Evolutionary conservation across 64 coral and sea anemone species (phyloP).

Genomic region (Pocillopora verrucosa): DNA sequence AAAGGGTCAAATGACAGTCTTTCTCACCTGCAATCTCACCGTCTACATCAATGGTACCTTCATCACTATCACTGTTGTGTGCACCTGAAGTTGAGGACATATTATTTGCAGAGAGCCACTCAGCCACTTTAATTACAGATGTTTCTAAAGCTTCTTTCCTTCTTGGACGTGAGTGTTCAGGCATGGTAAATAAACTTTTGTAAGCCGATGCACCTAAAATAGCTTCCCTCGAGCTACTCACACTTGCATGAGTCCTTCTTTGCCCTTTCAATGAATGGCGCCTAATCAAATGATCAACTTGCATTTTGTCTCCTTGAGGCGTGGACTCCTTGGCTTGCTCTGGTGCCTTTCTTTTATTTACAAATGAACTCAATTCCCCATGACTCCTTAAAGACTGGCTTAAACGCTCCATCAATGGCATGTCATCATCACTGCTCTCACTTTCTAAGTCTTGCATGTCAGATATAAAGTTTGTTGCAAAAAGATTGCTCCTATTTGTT

Average conservation of each 20-base stretch:
- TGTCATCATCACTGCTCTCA: neutral
- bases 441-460: constrained; percentile 1
- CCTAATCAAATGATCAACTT: neutral
- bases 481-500: neutral
- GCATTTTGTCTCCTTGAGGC: neutral
- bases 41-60: neutral
- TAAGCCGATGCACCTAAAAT: neutral
- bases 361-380: neutral
- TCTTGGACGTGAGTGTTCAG: neutral
- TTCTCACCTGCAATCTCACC: neutral
- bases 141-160: neutral
- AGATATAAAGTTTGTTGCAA: neutral
- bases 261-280: neutral
- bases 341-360: neutral
- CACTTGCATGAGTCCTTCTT: neutral
- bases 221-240: neutral
- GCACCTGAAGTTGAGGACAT: neutral
- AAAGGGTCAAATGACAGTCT: neutral
- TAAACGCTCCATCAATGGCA: neutral
- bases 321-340: neutral
- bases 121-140: constrained; percentile 16
- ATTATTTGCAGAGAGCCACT: constrained; percentile 15
- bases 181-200: neutral
- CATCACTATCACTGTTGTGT: neutral
- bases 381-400: neutral